Percentiles rank a stretch among this genome's conserved stretches.
Conservation (phyloP, 2,797 vertebrate species). For the Nyctalus aviator region DNA sequence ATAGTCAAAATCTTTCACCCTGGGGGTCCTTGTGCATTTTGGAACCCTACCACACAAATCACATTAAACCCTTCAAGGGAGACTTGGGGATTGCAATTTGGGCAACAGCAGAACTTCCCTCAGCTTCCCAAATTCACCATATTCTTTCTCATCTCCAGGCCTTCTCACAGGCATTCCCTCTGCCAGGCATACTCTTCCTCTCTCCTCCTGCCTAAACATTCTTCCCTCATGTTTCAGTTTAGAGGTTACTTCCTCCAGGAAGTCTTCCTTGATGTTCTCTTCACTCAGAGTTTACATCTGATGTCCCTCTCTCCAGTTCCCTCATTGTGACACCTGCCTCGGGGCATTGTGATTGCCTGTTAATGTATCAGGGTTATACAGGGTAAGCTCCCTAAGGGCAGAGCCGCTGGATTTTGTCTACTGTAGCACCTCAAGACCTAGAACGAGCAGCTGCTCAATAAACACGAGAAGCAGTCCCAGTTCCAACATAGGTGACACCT, state of each 20-base stretch:
- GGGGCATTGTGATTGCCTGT: background rate
- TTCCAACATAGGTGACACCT: background rate
- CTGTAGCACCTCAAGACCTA: background rate
- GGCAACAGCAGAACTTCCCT: background rate
- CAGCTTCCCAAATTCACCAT: background rate
- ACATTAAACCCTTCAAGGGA: background rate
- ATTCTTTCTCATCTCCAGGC: background rate
- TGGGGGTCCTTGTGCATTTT: background rate
- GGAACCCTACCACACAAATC: background rate
- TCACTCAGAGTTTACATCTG: background rate
- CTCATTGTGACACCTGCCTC: background rate
- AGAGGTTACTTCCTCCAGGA: slow-evolving; percentile 17
- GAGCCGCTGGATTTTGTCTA: background rate
- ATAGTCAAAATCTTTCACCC: background rate
- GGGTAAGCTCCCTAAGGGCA: background rate
- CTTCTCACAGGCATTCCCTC: background rate
- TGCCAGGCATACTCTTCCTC: background rate
- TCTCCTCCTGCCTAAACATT: background rate
- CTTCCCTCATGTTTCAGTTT: background rate
- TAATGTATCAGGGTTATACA: background rate
- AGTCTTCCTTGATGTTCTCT: slow-evolving; percentile 12
- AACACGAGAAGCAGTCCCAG: background rate
- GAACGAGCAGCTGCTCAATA: background rate
- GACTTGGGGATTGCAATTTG: background rate
- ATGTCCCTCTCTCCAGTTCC: background rate